Conservation (phyloP, 2,797 vertebrate genomes). For the Schizothorax lantsangensis region DNA sequence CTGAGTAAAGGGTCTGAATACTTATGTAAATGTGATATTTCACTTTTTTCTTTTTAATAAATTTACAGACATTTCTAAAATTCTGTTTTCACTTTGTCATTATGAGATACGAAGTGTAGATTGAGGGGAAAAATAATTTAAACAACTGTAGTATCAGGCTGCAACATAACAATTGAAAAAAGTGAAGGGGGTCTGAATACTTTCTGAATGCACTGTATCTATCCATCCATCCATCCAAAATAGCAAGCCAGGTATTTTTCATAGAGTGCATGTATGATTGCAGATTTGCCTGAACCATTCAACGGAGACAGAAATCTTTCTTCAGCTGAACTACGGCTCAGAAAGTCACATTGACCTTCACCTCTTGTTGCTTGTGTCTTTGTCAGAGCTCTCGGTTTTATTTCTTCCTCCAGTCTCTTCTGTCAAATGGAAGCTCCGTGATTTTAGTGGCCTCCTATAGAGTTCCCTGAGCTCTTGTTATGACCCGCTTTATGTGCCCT, state of each 20-base stretch:
- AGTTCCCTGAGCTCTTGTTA: constrained; percentile 73
- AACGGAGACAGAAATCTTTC: background rate
- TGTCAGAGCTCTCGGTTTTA: constrained; percentile 49
- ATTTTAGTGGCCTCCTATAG: constrained; percentile 67
- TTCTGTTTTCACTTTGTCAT: no score
- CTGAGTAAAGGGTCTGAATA: no score
- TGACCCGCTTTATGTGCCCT: constrained; percentile 78
- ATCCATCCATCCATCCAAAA: background rate
- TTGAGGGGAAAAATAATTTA: no score
- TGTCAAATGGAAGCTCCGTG: constrained; percentile 68
- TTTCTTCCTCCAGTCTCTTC: constrained; percentile 57
- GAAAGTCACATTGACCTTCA: constrained; percentile 16
- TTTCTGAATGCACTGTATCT: background rate
- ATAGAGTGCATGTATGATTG: background rate
- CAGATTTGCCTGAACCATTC: background rate
- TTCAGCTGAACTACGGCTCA: background rate
- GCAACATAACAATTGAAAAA: no score
- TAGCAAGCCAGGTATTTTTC: background rate
- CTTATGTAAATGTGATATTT: no score
- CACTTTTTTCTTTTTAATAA: no score
- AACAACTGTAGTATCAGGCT: no score
- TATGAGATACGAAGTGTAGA: no score
- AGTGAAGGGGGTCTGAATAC: no score
- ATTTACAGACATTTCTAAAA: no score
- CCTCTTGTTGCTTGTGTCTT: constrained; percentile 16